Evolutionary conservation across 1,140 invertebrate species (phyloP).

Genomic region (Telenomus remus): DNA sequence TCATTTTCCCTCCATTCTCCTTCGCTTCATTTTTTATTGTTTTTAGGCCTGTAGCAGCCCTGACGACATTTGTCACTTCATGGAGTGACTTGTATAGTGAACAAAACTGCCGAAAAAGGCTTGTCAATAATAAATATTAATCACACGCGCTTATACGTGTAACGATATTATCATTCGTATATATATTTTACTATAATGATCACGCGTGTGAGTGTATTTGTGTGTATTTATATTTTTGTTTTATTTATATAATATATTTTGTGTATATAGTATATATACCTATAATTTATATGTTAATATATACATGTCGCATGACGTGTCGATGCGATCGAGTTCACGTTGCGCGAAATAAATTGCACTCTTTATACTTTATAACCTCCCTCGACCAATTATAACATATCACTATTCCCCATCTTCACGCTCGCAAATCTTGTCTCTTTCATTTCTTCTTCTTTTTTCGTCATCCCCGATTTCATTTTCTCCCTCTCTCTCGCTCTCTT

Average conservation of each 20-base stretch:
- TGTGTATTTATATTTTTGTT: slow-evolving; percentile 28
- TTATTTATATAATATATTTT: slow-evolving; percentile 21
- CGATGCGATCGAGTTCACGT: slow-evolving; percentile 42
- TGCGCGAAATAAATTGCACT: slow-evolving; percentile 30
- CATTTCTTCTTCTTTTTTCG: not conserved
- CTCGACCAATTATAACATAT: slow-evolving; percentile 29
- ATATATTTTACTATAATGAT: slow-evolving; percentile 60
- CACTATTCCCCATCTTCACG: slow-evolving; percentile 1
- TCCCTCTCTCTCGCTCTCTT: slow-evolving; percentile 10
- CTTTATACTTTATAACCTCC: slow-evolving; percentile 46
- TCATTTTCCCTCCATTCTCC: slow-evolving; percentile 16
- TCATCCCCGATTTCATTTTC: slow-evolving; percentile 6
- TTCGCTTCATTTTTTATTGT: slow-evolving; percentile 33
- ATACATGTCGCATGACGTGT: slow-evolving; percentile 62
- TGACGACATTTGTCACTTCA: slow-evolving; percentile 50
- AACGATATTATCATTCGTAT: slow-evolving; percentile 64
- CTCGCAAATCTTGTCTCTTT: not conserved
- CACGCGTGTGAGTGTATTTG: slow-evolving; percentile 39
- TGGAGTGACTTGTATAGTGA: slow-evolving; percentile 44
- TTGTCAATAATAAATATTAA: slow-evolving; percentile 48
- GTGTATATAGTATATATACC: slow-evolving; percentile 38
- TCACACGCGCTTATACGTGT: slow-evolving; percentile 60
- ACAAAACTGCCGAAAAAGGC: slow-evolving; percentile 56
- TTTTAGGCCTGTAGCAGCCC: slow-evolving; percentile 51
- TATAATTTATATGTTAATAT: slow-evolving; percentile 58